phyloP scores from a whole-genome alignment of 2,888 invertebrate species.

The Polylopha cassiicola region DNA sequence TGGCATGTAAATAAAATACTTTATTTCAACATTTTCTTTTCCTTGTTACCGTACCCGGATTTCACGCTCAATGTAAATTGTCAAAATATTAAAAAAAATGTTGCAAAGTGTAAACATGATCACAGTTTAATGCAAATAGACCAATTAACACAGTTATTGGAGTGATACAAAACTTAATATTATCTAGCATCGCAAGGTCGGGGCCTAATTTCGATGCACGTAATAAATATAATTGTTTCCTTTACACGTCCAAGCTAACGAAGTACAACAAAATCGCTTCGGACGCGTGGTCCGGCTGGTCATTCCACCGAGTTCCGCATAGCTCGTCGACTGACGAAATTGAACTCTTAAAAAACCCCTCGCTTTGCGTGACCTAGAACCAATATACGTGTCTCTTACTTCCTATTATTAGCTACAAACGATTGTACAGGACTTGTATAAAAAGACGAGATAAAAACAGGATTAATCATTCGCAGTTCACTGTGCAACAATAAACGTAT shows the following conservation, averaged over 20 bases:
- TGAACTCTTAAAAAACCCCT: constrained; percentile 60
- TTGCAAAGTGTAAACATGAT: constrained; percentile 21
- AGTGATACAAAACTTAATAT: constrained; percentile 19
- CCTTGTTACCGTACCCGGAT: constrained; percentile 3
- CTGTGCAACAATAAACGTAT: constrained; percentile 62
- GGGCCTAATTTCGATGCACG: constrained; percentile 21
- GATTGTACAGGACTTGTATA: constrained; percentile 53
- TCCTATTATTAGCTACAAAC: constrained; percentile 63
- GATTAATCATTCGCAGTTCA: constrained; percentile 66
- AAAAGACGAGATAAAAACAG: constrained; percentile 51
- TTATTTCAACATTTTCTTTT: constrained; percentile 7
- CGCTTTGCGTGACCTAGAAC: constrained; percentile 59
- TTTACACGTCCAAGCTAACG: constrained; percentile 18
- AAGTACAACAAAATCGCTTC: constrained; percentile 24
- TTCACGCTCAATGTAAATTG: constrained; percentile 10
- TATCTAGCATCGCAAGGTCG: constrained; percentile 24
- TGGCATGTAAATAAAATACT: constrained; percentile 36
- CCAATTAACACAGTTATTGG: constrained; percentile 35
- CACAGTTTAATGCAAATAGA: constrained; percentile 33
- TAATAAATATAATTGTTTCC: constrained; percentile 29
- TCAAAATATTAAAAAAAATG: constrained; percentile 6
- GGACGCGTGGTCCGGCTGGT: constrained; percentile 31
- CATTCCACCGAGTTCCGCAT: constrained; percentile 53
- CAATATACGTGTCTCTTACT: constrained; percentile 58
- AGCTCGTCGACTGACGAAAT: constrained; percentile 50